Percentiles rank a stretch among this genome's conserved stretches.
These are phyloP conservation scores for Lycia hirtaria DNA, from an alignment of 2,888 invertebrate species.

Conservation along the genomic window DNA sequence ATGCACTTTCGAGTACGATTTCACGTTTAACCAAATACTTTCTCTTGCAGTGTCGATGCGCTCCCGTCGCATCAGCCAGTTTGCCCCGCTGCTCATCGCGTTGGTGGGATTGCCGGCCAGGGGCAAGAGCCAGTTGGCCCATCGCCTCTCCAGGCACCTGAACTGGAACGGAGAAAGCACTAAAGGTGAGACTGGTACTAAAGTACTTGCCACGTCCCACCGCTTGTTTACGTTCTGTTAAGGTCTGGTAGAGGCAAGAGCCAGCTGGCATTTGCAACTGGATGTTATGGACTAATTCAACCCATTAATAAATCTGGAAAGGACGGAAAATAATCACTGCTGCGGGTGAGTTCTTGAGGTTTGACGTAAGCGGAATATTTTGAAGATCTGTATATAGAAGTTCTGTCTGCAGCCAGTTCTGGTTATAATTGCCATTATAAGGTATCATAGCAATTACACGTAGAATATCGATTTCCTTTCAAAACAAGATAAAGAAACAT, in stretches of 20 bases:
- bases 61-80: constrained; percentile 78
- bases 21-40: neutral
- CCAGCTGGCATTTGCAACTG: constrained; percentile 1
- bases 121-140: constrained; percentile 96
- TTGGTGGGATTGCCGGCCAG: constrained; percentile 96
- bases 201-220: neutral
- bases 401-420: no score
- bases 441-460: neutral
- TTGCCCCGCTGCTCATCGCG: constrained; percentile 91
- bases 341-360: neutral
- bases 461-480: neutral
- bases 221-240: constrained; percentile 11
- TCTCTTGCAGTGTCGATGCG: constrained; percentile 79
- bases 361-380: neutral
- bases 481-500: constrained; percentile 6
- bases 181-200: constrained; percentile 85
- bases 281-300: no score
- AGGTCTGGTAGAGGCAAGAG: constrained; percentile 5
- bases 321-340: neutral
- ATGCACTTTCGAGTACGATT: no score
- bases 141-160: constrained; percentile 93
- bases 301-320: no score
- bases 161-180: constrained; percentile 96
- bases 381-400: neutral
- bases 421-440: neutral